These are phyloP conservation scores for Thunnus albacares DNA, from an alignment of 2,797 vertebrate genomes.

Conservation along the genomic window DNA sequence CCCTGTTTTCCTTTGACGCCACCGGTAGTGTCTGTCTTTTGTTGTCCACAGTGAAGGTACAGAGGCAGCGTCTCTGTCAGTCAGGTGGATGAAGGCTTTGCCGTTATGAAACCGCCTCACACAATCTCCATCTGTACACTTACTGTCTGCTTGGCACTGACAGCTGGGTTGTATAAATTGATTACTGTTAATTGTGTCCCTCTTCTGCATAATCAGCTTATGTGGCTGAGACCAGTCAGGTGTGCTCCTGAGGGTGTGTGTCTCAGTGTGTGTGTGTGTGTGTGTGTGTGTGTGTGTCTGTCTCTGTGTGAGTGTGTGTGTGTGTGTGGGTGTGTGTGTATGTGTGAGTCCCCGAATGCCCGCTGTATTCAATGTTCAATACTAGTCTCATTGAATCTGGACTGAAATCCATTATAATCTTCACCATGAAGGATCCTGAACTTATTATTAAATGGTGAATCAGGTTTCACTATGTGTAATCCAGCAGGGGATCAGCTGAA, in stretches of 20 bases:
- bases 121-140: constrained; percentile 61
- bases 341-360: constrained; percentile 16
- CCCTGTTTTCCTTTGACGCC: not conserved
- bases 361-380: constrained; percentile 28
- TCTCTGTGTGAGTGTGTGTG: not conserved
- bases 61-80: constrained; percentile 13
- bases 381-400: constrained; percentile 26
- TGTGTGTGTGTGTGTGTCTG: constrained; percentile 7
- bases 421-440: constrained; percentile 27
- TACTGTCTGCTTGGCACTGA: constrained; percentile 53
- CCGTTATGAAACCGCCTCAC: constrained; percentile 56
- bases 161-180: constrained; percentile 73
- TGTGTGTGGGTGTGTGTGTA: not conserved
- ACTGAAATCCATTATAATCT: constrained; percentile 58
- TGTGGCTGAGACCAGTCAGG: constrained; percentile 67
- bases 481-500: constrained; percentile 16
- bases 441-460: constrained; percentile 20
- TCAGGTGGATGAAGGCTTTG: constrained; percentile 61
- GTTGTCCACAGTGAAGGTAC: constrained; percentile 10
- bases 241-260: constrained; percentile 41
- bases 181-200: constrained; percentile 81
- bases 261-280: not conserved
- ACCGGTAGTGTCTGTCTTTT: constrained; percentile 18
- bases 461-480: constrained; percentile 29
- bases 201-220: constrained; percentile 78